Evolutionary conservation across 1,140 invertebrate genomes (phyloP).

Genomic region (Orius insidiosus): DNA sequence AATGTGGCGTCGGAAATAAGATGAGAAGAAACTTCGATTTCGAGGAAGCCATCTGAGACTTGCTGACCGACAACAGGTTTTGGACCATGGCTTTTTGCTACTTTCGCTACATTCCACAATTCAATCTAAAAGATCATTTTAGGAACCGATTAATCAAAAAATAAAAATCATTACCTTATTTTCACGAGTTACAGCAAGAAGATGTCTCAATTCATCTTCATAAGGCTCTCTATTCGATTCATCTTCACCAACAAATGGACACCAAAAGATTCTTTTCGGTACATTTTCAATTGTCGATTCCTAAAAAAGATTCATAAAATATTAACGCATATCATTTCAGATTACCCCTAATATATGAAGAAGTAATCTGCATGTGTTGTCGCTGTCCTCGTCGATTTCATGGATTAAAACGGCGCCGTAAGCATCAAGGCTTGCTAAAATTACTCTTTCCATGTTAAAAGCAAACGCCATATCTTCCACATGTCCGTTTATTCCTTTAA

Average conservation of each 20-base stretch:
- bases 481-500: constrained; percentile 71
- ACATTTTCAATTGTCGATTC: constrained; percentile 6
- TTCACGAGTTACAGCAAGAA: constrained; percentile 65
- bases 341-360: constrained; percentile 27
- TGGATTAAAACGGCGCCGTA: constrained; percentile 65
- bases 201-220: constrained; percentile 47
- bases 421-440: constrained; percentile 74
- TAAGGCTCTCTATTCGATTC: constrained; percentile 33
- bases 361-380: constrained; percentile 34
- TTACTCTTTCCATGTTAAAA: constrained; percentile 50
- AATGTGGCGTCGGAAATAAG: constrained; percentile 74
- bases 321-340: not conserved
- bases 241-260: constrained; percentile 68
- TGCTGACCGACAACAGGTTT: constrained; percentile 29
- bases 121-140: constrained; percentile 31
- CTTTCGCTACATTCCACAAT: constrained; percentile 39
- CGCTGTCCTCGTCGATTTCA: constrained; percentile 41
- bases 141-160: too few species aligned
- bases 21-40: constrained; percentile 45
- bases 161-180: constrained; percentile 36
- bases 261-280: constrained; percentile 65
- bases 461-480: constrained; percentile 83
- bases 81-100: constrained; percentile 31
- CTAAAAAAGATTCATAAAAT: constrained; percentile 6
- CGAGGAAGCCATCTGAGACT: constrained; percentile 38